Conservation (phyloP, 2,888 invertebrate species). For the Protonemura montana region DNA sequence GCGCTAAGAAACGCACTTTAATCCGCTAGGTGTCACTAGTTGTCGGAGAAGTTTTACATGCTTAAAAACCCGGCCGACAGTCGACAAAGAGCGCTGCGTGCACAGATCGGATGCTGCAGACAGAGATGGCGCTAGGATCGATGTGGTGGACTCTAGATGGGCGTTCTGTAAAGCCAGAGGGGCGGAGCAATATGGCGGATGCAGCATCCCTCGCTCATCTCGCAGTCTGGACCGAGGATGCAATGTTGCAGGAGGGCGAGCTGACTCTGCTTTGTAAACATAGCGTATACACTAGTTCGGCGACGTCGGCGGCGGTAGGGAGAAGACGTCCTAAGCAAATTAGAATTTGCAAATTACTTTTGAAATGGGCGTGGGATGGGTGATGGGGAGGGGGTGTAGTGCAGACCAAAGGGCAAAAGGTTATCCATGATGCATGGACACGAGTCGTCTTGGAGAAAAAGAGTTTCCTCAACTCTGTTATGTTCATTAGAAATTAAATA, state of each 20-base stretch:
- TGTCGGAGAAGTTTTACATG: conserved; percentile 17
- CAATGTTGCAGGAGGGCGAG: not conserved
- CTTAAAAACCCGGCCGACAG: conserved; percentile 3
- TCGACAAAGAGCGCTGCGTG: not conserved
- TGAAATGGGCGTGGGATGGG: not conserved
- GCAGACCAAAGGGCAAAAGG: conserved; percentile 16
- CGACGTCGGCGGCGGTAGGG: not conserved
- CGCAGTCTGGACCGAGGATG: not conserved
- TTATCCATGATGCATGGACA: not conserved
- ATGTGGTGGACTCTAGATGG: conserved; percentile 38
- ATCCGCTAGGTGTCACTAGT: conserved; percentile 45
- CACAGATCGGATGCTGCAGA: conserved; percentile 16
- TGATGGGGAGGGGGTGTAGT: too few relatives aligned
- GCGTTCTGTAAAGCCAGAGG: conserved; percentile 41
- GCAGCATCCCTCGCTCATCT: conserved; percentile 44
- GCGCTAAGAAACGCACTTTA: not conserved
- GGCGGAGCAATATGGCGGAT: conserved; percentile 49
- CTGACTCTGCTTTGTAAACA: conserved; percentile 27
- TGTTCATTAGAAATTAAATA: conserved; percentile 12
- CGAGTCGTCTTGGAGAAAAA: not conserved
- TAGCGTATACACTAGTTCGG: not conserved
- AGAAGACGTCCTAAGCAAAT: conserved; percentile 28
- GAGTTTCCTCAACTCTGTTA: not conserved
- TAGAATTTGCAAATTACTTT: conserved; percentile 25
- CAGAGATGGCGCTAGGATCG: conserved; percentile 33